These are phyloP conservation scores for Odontamblyopus lacepedii DNA, from an alignment of 2,797 vertebrate species.

Conservation along the genomic window DNA sequence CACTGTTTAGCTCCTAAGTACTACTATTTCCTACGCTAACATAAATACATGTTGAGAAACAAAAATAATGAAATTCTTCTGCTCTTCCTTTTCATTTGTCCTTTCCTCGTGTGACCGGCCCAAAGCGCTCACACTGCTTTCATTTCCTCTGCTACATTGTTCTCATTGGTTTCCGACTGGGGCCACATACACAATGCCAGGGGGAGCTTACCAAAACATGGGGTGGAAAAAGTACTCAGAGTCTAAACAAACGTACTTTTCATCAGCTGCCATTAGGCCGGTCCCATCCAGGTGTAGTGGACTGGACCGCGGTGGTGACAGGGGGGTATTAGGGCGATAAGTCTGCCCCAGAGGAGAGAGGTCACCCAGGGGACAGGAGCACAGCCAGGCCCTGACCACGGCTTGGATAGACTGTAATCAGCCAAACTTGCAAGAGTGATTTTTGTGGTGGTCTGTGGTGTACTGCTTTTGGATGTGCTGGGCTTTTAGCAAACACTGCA, in stretches of 20 bases:
- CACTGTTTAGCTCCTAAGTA: not conserved
- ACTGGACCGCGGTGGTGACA: constrained; percentile 86
- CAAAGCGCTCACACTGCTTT: not conserved
- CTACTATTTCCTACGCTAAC: not conserved
- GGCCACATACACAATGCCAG: constrained; percentile 17
- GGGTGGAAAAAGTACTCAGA: constrained; percentile 20
- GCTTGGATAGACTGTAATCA: constrained; percentile 17
- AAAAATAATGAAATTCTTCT: not conserved
- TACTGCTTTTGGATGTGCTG: not conserved
- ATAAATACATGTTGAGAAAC: not conserved
- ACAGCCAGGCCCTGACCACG: constrained; percentile 45
- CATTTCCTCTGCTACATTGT: constrained; percentile 5
- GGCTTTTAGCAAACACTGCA: too few species aligned
- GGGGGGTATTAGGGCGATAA: constrained; percentile 87
- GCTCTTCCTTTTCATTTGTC: not conserved
- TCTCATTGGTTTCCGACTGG: constrained; percentile 18
- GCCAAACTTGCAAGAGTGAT: constrained; percentile 55
- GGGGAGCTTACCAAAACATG: constrained; percentile 16
- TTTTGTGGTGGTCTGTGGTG: not conserved
- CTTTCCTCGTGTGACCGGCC: not conserved
- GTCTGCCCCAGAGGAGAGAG: constrained; percentile 80
- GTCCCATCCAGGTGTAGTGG: constrained; percentile 89
- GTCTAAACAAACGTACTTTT: constrained; percentile 61
- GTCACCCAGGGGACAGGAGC: constrained; percentile 88
- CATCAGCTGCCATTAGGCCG: constrained; percentile 87